phyloP scores from a whole-genome alignment of 2,113 vertebrate species.

The Merops nubicus region DNA sequence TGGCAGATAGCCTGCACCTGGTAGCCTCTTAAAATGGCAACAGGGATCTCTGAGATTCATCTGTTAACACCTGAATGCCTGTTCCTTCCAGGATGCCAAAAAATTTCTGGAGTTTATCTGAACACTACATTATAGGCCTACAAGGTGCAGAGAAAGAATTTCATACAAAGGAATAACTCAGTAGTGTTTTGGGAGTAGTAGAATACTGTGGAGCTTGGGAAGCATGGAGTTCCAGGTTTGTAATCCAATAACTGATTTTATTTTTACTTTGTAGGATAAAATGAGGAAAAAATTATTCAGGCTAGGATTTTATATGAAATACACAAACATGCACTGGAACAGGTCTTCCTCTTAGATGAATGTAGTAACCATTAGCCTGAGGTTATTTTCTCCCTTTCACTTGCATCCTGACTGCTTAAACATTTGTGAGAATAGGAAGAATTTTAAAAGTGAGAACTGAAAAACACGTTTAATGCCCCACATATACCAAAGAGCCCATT shows the following conservation, averaged over 20 bases:
- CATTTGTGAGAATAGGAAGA: background rate
- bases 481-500: background rate
- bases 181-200: background rate
- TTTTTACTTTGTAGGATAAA: background rate
- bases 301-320: background rate
- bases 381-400: background rate
- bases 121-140: background rate
- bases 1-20: background rate
- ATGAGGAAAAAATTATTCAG: background rate
- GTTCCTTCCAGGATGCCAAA: background rate
- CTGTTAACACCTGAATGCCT: background rate
- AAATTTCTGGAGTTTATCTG: background rate
- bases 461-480: background rate
- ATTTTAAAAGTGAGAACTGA: conserved; percentile 20
- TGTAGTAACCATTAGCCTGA: background rate
- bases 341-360: background rate
- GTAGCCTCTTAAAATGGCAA: background rate
- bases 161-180: background rate
- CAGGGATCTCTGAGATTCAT: background rate
- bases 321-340: background rate
- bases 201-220: background rate
- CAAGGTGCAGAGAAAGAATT: background rate
- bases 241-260: background rate
- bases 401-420: background rate
- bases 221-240: background rate